Percentiles rank a stretch among this genome's conserved stretches.
These are phyloP conservation scores for Cetoscarus ocellatus DNA, from an alignment of 2,797 vertebrate species.

Conservation along the genomic window DNA sequence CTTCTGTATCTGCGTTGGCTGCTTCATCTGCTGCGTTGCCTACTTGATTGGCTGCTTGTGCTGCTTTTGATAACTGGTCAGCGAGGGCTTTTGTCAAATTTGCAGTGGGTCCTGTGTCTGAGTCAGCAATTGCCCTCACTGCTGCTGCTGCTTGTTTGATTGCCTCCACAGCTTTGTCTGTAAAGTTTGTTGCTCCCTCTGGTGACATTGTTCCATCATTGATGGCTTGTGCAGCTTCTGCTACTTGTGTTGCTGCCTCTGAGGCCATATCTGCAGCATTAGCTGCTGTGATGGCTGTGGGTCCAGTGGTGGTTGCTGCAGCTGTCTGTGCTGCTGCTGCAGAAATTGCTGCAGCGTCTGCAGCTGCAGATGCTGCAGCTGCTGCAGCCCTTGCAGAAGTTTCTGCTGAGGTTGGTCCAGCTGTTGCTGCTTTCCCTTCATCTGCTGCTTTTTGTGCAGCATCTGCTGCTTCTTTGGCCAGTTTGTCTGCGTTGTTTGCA, in stretches of 20 bases:
- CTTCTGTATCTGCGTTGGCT: not conserved
- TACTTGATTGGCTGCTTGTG: slow-evolving; percentile 10
- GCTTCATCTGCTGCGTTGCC: not conserved
- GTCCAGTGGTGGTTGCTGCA: too few species aligned
- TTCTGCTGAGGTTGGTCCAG: too few species aligned
- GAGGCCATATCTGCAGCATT: slow-evolving; percentile 5
- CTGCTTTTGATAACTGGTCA: not conserved
- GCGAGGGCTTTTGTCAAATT: not conserved
- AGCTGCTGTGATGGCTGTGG: too few species aligned
- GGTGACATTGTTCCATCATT: not conserved
- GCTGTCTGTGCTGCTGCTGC: not conserved
- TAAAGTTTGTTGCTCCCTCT: not conserved
- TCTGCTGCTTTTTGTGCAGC: not conserved
- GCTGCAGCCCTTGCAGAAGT: not conserved
- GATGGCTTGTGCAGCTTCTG: not conserved
- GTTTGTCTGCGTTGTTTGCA: not conserved
- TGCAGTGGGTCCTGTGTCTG: accelerated
- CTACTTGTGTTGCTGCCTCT: not conserved
- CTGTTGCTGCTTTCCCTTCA: not conserved
- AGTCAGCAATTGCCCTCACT: not conserved
- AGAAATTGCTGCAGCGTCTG: not conserved
- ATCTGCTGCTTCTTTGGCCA: not conserved
- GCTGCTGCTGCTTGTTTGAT: not conserved
- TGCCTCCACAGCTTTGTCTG: not conserved
- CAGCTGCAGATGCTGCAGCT: not conserved